phyloP scores from a whole-genome alignment of 2,797 vertebrate species.

The Mus minutoides region DNA sequence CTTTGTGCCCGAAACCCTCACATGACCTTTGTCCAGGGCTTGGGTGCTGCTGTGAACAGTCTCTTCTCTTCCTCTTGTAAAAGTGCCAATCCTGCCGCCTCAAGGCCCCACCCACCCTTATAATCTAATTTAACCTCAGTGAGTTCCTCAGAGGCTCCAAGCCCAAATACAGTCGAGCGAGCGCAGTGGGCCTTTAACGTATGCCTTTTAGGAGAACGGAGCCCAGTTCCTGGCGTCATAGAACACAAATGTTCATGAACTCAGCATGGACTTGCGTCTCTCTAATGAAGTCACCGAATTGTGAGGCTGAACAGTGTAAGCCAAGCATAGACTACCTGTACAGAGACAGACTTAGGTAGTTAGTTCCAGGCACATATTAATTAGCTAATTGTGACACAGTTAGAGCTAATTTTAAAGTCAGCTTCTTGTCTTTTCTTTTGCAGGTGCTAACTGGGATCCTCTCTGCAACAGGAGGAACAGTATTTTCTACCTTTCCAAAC shows the following conservation, averaged over 20 bases:
- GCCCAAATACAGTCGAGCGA: background rate
- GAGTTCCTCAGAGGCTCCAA: background rate
- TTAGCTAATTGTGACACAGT: background rate
- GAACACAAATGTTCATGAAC: background rate
- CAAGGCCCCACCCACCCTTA: background rate
- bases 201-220: background rate
- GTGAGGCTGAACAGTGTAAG: background rate
- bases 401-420: background rate
- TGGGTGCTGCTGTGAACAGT: background rate
- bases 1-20: background rate
- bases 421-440: background rate
- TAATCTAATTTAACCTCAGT: background rate
- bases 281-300: background rate
- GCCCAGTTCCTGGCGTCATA: background rate
- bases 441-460: constrained; percentile 76
- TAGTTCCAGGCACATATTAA: background rate
- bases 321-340: background rate
- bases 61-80: background rate
- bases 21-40: background rate
- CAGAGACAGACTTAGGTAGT: background rate
- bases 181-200: background rate
- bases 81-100: background rate
- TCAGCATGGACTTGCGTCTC: background rate
- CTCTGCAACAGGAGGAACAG: constrained; percentile 72
- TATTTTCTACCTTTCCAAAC: constrained; percentile 50